phyloP scores from a whole-genome alignment of 2,797 vertebrate species.

The Semotilus atromaculatus region DNA sequence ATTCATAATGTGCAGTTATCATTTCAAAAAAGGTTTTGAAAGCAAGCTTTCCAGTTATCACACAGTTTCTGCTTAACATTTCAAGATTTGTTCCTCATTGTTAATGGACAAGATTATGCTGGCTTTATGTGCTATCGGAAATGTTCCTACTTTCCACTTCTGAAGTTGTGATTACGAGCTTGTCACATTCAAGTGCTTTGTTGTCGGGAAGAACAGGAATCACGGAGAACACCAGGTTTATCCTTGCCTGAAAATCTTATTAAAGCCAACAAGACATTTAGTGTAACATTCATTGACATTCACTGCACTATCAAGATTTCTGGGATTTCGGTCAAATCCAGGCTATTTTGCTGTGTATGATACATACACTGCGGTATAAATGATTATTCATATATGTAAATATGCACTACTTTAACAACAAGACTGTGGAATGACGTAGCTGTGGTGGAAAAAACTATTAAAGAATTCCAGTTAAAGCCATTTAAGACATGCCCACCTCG shows the following conservation, averaged over 20 bases:
- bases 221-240: not conserved
- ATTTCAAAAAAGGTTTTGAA: not conserved
- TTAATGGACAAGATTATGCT: not conserved
- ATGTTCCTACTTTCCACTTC: not conserved
- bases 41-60: not conserved
- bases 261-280: not conserved
- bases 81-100: not conserved
- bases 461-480: not conserved
- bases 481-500: not conserved
- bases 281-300: not conserved
- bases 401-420: not conserved
- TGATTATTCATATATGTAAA: not conserved
- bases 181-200: not conserved
- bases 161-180: not conserved
- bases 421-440: not conserved
- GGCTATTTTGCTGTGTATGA: not conserved
- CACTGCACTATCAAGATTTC: not conserved
- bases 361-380: not conserved
- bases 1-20: not conserved
- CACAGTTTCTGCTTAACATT: not conserved
- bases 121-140: not conserved
- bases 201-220: not conserved
- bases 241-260: not conserved
- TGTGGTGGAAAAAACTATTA: not conserved
- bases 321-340: not conserved